Percentiles rank a stretch among this genome's conserved stretches.
Conservation (phyloP, 2,888 invertebrate genomes). For the Lingula anatina region DNA sequence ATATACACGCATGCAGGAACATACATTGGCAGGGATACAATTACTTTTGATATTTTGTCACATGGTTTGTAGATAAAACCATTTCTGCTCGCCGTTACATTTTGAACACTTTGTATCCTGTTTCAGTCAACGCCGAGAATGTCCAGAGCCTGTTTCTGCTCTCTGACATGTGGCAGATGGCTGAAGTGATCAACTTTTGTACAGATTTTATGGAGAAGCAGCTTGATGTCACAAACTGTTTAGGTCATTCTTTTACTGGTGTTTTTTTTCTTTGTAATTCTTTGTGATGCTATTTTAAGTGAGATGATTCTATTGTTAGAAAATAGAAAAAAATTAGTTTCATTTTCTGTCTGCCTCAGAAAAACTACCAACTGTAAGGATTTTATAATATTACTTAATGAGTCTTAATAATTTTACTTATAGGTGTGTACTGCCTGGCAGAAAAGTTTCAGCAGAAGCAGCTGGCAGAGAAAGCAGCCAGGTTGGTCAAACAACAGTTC, state of each 20-base stretch:
- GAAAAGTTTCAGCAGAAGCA: conserved; percentile 11
- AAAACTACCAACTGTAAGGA: not conserved
- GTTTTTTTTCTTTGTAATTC: no score
- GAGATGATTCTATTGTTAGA: no score
- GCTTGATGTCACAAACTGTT: conserved; percentile 13
- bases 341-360: not conserved
- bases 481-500: conserved; percentile 11
- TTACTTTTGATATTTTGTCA: not conserved
- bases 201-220: conserved; percentile 9
- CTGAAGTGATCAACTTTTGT: conserved; percentile 10
- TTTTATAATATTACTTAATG: no score
- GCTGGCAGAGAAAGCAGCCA: conserved; percentile 7
- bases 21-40: not conserved
- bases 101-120: no score
- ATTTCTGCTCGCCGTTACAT: no score
- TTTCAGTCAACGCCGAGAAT: conserved; percentile 12
- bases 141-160: conserved; percentile 13
- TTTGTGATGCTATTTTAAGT: no score
- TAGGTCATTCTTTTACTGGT: conserved; percentile 7
- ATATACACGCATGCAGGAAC: not conserved
- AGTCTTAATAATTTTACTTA: not conserved
- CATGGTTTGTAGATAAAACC: no score
- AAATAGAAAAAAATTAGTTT: no score
- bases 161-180: conserved; percentile 15
- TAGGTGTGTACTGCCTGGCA: conserved; percentile 15